Evolutionary conservation across 2,797 vertebrate genomes (phyloP).

Genomic region (Sebastes ruberrimus): DNA sequence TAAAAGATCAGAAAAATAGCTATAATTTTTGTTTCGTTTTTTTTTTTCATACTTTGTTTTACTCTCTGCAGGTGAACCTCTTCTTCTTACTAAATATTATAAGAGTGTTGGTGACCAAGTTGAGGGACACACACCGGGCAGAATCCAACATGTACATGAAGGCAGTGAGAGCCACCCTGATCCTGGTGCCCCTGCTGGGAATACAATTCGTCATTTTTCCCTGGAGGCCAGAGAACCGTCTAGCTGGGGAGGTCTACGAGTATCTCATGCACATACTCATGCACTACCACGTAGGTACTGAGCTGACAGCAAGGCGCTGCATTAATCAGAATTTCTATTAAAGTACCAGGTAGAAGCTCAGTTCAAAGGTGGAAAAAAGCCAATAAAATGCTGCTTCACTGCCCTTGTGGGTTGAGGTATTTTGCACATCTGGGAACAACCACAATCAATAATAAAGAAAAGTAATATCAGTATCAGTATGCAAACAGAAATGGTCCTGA

Average conservation of each 20-base stretch:
- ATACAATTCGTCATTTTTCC: conserved; percentile 97
- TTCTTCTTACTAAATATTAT: conserved; percentile 98
- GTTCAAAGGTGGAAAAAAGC: neutral
- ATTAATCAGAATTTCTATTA: conserved; percentile 1
- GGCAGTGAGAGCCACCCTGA: conserved; percentile 95
- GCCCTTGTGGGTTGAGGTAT: neutral
- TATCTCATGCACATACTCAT: conserved; percentile 97
- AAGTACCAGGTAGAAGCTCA: neutral
- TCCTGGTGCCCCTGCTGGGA: conserved; percentile 95
- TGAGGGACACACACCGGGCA: conserved; percentile 90
- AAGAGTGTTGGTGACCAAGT: conserved; percentile 93
- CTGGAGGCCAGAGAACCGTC: conserved; percentile 94
- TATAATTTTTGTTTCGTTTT: rapidly evolving
- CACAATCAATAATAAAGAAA: neutral
- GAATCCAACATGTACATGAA: conserved; percentile 99
- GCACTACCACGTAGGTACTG: conserved; percentile 92
- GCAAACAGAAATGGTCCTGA: neutral
- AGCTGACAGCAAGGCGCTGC: neutral
- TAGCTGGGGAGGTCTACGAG: conserved; percentile 94
- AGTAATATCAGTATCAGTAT: neutral
- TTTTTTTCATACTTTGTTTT: neutral
- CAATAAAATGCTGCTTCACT: neutral
- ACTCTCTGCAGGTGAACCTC: conserved; percentile 89
- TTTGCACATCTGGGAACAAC: neutral
- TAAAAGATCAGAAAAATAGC: neutral